These are phyloP conservation scores for Puffinus mauretanicus DNA, from an alignment of 2,113 vertebrate species.

Conservation along the genomic window DNA sequence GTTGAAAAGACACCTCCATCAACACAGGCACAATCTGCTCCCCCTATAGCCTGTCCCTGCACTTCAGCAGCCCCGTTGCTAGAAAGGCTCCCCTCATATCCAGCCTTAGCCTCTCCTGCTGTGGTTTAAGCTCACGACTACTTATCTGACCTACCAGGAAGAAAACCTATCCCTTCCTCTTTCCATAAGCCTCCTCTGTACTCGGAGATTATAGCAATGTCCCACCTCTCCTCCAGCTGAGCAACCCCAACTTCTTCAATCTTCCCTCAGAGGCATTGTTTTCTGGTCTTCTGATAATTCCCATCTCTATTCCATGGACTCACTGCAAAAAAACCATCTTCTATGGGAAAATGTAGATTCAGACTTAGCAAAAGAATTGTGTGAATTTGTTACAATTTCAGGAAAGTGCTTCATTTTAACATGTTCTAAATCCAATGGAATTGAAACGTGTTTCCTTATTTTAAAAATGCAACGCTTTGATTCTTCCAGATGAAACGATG, in stretches of 20 bases:
- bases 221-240: constrained; percentile 39
- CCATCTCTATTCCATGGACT: not conserved
- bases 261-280: constrained; percentile 21
- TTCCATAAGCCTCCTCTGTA: constrained; percentile 8
- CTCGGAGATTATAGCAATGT: not conserved
- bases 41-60: not conserved
- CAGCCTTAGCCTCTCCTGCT: constrained; percentile 30
- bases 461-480: not conserved
- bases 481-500: not conserved
- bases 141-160: constrained; percentile 48
- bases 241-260: constrained; percentile 10
- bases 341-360: not conserved
- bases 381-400: not conserved
- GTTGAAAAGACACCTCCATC: not conserved
- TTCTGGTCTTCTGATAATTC: not conserved
- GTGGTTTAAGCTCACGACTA: constrained; percentile 17
- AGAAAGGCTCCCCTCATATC: not conserved
- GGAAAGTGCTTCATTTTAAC: not conserved
- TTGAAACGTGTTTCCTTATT: not conserved
- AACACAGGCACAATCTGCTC: not conserved
- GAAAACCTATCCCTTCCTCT: constrained; percentile 47
- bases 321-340: not conserved
- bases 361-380: not conserved
- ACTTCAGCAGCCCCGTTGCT: not conserved
- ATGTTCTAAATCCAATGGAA: not conserved